Base-by-base conservation (phyloP, 2,888 invertebrate species). In the Acholoe squamosa region DNA sequence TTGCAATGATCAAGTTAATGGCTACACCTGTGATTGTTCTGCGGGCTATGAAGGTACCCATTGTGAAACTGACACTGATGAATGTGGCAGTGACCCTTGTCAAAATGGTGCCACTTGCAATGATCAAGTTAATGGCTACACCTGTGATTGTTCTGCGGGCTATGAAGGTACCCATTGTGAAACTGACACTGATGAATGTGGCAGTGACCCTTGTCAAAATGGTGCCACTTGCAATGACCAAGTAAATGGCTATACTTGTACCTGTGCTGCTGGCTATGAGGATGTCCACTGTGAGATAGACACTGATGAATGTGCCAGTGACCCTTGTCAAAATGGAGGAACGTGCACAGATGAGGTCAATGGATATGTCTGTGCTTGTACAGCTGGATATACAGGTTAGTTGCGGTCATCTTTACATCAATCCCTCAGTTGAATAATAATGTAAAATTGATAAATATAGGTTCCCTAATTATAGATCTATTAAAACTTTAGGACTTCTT, bases 1-100 rank as follows among this genome's bases (percentile, higher is more conserved):
- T 1, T 86, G 86, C 28, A 22, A 54, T 54, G 86, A 86, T 52
- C 52, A 54, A 0, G 33, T 86, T 28, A 52, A 86, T 52, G 52
- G 25, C 28, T 86, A 86, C 86, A 86, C 54, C 12, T 86, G 86
- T 31, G 25, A 7, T 14, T 86, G 86, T 54, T 52, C 86, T 3
- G 54, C 86, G 5, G 86, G 86, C 19, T 86, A 86, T 28, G 52
- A 86, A 22, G 54, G 86, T 31, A 25, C 54, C 25, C 86, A 86
- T 22, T 86, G 86, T 52, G 86, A 86, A 31, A 86, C 90, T 0
- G 86, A 86, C 31, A 54, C 86, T 28, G 54, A 86, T 54, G 86
- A 86, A 28, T 86, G 99, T 95, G 97, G 98, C 7, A 98, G 98
- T n/a, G 97, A 98, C 93, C 99, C 99, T 52, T 99, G 99, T 95